Base-by-base conservation (phyloP, 2,888 invertebrate genomes). In the Ischnura elegans region DNA sequence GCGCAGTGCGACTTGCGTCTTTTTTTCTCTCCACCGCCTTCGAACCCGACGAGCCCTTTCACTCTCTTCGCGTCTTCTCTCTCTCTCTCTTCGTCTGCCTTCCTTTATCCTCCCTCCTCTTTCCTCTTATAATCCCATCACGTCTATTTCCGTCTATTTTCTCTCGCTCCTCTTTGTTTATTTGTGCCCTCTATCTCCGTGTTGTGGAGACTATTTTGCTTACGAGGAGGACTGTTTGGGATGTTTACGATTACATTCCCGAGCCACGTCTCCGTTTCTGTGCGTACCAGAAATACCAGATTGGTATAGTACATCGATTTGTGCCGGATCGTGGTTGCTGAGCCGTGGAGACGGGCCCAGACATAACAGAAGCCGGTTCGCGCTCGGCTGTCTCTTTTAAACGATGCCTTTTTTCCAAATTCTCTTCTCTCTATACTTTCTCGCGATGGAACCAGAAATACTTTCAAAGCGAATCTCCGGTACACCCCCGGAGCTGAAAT, bases 241-340 rank as follows among this genome's bases (percentile, higher is more conserved):
- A 51, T 76, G 36, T 76, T 36, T 76, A 76, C 76, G 36, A 36
- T 76, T 13, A 76, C 36, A 76, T 76, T 76, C 29, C 36, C 16
- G n/a, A 61, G 36, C 76, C 76, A 13, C 16, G 76, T 21, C 29
- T 76, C 36, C 76, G 76, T 36, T 36, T 76, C 25, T 8, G 76
- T 36, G 76, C 36, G 76, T 36, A 36, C 76, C 76, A 76, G 76
- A 76, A 76, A 76, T 36, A 76, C 76, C 36, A 21, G 76, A 76
- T 76, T 76, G 76, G 76, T 76, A 76, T n/a, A n/a, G n/a, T n/a
- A n/a, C n/a, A n/a, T 76, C 76, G 76, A 76, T 76, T 51, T 76
- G 36, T 76, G 6, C 76, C 29, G 36, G 36, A 76, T 76, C 36
- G 76, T 29, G 29, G 36, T 76, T 29, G 76, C 13, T 29, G 29